These are phyloP conservation scores for Pterois miles DNA, from an alignment of 2,797 vertebrate species.

Conservation along the genomic window DNA sequence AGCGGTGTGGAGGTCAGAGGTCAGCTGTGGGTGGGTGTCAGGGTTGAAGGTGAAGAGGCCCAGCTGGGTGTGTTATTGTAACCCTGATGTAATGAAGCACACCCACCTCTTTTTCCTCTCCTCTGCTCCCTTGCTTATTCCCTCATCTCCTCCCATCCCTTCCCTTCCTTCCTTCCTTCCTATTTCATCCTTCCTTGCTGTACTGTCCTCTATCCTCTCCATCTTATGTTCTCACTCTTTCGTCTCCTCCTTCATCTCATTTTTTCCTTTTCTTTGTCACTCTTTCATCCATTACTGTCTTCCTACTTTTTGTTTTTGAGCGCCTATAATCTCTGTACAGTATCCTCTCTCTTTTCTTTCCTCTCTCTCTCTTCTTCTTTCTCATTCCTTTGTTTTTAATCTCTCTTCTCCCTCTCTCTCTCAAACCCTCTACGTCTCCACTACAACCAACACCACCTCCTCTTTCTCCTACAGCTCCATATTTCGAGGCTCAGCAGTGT, in stretches of 20 bases:
- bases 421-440: too few species aligned
- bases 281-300: background rate
- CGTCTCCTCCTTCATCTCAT: background rate
- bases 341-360: background rate
- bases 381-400: background rate
- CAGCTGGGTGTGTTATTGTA: conserved; percentile 70
- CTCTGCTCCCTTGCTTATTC: background rate
- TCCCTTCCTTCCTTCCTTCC: background rate
- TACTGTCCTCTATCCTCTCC: background rate
- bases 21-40: conserved; percentile 37
- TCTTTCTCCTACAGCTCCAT: conserved; percentile 74
- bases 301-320: background rate
- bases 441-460: background rate
- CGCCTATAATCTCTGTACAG: background rate
- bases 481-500: conserved; percentile 88
- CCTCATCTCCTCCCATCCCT: background rate
- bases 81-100: conserved; percentile 53
- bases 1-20: conserved; percentile 28
- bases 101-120: background rate
- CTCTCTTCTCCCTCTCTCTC: too few species aligned
- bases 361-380: background rate
- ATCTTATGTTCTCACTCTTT: background rate
- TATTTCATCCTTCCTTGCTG: background rate
- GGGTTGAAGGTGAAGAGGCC: conserved; percentile 69
- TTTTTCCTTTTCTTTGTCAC: background rate